Conservation (phyloP, 2,113 vertebrate genomes). For the Orthonyx spaldingii region DNA sequence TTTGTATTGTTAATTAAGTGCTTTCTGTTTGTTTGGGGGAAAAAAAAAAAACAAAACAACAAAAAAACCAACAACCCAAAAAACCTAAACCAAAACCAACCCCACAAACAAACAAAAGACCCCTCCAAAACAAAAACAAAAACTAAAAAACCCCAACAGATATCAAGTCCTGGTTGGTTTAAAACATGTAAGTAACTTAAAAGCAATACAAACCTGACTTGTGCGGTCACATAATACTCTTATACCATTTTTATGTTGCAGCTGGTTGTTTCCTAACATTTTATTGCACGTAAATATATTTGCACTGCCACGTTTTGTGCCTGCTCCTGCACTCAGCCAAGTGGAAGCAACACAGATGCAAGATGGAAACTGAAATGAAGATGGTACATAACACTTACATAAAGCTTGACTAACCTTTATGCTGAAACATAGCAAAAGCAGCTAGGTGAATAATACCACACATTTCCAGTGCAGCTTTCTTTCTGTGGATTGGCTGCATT, state of each 20-base stretch:
- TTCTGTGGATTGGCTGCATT: background rate
- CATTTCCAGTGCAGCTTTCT: background rate
- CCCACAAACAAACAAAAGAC: no score
- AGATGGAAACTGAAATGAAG: background rate
- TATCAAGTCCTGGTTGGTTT: background rate
- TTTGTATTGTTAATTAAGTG: background rate
- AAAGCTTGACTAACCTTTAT: background rate
- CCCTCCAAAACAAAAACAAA: background rate
- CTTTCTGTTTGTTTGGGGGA: background rate
- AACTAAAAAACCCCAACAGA: background rate
- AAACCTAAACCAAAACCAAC: no score
- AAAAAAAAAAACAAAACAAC: background rate
- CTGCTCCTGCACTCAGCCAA: background rate
- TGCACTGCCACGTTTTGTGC: background rate
- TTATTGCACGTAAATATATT: background rate
- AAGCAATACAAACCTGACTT: background rate
- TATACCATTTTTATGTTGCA: background rate
- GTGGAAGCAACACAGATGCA: background rate
- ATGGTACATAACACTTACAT: background rate
- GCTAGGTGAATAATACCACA: background rate
- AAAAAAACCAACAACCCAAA: no score
- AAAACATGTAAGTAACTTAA: background rate
- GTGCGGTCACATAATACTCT: background rate
- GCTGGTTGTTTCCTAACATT: background rate
- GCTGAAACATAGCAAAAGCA: background rate